Base-by-base conservation (phyloP, 1,140 invertebrate species). In the Drosophila pectinifera region DNA sequence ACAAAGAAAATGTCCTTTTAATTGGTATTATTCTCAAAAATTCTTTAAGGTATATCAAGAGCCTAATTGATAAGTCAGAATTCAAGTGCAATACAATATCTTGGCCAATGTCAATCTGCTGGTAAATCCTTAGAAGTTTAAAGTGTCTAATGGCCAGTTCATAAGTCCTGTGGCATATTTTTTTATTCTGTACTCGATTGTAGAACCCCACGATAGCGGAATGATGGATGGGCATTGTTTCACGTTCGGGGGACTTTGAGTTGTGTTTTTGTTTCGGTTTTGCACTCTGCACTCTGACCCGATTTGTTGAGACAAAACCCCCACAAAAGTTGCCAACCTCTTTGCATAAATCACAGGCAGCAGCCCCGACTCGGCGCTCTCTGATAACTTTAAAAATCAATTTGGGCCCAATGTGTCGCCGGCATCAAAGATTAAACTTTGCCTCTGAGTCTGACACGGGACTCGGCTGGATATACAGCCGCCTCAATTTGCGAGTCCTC, bases 361-460 rank as follows among this genome's bases (percentile, higher is more conserved):
- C 28, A 31, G 28, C 28, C 28, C 28, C 8, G 28, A 31, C 28
- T 31, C 28, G 28, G 10, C 8, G 28, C 53, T 31, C 38, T n/a
- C 31, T 75, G 62, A 75, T 57, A 74, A 65, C 54, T 76, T 76
- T 76, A 76, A 76, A 69, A 76, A 76, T 76, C 73, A 76, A 76
- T 76, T 76, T 76, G 26, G 70, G 72, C 42, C 54, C 73, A 54
- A 67, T 76, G 62, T 76, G 73, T 76, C 73, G 73, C 73, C 73
- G 64, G 62, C 64, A 55, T 69, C 49, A 56, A 69, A 70, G 67
- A 70, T 70, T 70, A 69, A 70, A 70, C 67, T 70, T 70, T 69
- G 42, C 49, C 64, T 39, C 13, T 38, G 36, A n/a, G 6, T 51
- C 42, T 56, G 67, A 69, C 67, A 69, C 24, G 64, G 67, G 49